Conservation (phyloP, 2,888 invertebrate species). For the Drosophila mayaguana region DNA sequence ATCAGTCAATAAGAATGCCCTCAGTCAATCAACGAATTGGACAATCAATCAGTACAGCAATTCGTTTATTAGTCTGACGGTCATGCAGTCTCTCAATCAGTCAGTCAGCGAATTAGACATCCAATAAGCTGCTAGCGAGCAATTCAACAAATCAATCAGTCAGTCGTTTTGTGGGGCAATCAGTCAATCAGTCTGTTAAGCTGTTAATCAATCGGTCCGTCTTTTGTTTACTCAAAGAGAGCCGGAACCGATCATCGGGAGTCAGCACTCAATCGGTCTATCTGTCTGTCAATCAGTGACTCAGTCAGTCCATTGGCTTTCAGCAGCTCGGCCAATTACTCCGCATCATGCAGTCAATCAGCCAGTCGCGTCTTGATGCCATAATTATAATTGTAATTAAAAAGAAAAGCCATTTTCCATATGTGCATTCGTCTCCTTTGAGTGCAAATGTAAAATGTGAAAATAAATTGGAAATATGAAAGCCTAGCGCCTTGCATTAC, state of each 20-base stretch:
- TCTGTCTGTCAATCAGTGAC: background rate
- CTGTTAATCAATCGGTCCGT: background rate
- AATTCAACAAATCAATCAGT: background rate
- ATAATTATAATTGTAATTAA: conserved; percentile 1
- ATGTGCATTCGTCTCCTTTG: background rate
- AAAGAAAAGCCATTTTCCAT: background rate
- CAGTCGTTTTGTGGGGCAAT: background rate
- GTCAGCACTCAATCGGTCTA: background rate
- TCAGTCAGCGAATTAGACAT: background rate
- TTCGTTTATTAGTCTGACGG: background rate
- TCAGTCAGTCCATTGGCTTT: background rate
- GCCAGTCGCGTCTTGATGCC: background rate
- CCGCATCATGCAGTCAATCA: background rate
- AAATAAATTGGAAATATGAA: conserved; percentile 14
- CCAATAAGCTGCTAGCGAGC: background rate
- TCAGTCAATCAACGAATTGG: background rate
- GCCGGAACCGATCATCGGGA: too few relatives aligned
- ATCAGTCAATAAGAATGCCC: too few relatives aligned
- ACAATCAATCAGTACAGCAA: background rate
- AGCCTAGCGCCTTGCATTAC: conserved; percentile 3
- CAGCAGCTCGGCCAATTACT: background rate
- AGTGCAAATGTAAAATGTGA: background rate
- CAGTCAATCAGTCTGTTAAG: background rate
- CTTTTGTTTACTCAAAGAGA: background rate
- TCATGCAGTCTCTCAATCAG: background rate